Conservation (phyloP, 2,797 vertebrate species). For the Xiphorhynchus erythropygius region DNA sequence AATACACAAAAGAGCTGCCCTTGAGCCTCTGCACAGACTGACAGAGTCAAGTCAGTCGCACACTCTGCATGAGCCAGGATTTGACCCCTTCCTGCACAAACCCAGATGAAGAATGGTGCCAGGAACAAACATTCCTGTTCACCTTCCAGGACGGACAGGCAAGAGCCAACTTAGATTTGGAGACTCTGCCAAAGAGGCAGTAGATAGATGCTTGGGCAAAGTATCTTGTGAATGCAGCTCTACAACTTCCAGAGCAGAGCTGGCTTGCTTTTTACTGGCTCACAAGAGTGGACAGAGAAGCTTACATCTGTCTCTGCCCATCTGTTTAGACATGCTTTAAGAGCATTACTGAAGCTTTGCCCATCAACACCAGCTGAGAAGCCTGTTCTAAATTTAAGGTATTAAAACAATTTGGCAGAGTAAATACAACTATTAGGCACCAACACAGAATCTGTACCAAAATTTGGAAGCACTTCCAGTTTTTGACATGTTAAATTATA, state of each 20-base stretch:
- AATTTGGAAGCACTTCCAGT: neutral
- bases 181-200: neutral
- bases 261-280: neutral
- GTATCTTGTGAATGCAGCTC: neutral
- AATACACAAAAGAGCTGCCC: neutral
- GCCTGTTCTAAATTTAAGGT: neutral
- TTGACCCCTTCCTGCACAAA: neutral
- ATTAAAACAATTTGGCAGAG: constrained; percentile 40
- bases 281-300: neutral
- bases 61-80: accelerated
- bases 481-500: constrained; percentile 35
- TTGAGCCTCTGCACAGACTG: neutral
- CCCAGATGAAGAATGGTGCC: neutral
- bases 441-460: neutral
- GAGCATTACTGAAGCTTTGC: neutral
- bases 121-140: neutral
- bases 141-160: neutral
- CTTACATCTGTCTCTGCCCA: neutral
- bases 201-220: neutral
- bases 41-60: accelerated
- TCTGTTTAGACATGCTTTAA: neutral
- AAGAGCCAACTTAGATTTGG: neutral
- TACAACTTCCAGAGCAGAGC: neutral
- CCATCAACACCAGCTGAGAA: constrained; percentile 12
- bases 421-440: neutral